Evolutionary conservation across 2,113 vertebrate species (phyloP).

Genomic region (Macquaria ambigua): DNA sequence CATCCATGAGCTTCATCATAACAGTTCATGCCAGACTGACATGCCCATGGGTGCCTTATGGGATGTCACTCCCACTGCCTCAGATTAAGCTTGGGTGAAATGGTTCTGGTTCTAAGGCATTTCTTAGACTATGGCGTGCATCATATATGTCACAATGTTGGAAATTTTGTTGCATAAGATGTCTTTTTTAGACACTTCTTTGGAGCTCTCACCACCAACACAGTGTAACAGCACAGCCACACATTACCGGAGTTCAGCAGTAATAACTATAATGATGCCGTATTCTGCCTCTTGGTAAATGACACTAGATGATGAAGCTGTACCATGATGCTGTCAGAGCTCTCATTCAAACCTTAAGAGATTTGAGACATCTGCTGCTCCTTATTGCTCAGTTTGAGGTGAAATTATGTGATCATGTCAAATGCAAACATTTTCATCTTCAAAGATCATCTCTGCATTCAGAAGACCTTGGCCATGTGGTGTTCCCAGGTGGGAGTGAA

Average conservation of each 20-base stretch:
- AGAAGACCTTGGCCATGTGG: background rate
- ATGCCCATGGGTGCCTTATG: background rate
- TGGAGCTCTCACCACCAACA: background rate
- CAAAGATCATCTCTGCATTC: background rate
- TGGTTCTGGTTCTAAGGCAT: background rate
- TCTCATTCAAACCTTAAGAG: conserved; percentile 18
- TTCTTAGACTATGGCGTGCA: background rate
- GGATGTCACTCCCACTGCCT: conserved; percentile 23
- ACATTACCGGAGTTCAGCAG: background rate
- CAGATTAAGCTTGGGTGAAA: conserved; percentile 36
- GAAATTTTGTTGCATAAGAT: conserved; percentile 3
- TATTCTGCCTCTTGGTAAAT: background rate
- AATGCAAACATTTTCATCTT: background rate
- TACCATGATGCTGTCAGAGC: background rate
- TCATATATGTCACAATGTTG: background rate
- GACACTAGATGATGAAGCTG: conserved; percentile 20
- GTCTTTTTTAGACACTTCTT: background rate
- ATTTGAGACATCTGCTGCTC: conserved; percentile 20
- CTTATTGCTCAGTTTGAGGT: conserved; percentile 1
- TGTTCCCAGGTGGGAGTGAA: conserved; percentile 5
- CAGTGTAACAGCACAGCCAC: background rate
- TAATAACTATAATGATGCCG: conserved; percentile 12
- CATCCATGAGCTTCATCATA: conserved; percentile 31
- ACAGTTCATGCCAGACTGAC: conserved; percentile 13
- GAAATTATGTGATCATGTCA: background rate